These are phyloP conservation scores for Elanus axillaris DNA, from an alignment of 2,113 vertebrate species.

Conservation along the genomic window DNA sequence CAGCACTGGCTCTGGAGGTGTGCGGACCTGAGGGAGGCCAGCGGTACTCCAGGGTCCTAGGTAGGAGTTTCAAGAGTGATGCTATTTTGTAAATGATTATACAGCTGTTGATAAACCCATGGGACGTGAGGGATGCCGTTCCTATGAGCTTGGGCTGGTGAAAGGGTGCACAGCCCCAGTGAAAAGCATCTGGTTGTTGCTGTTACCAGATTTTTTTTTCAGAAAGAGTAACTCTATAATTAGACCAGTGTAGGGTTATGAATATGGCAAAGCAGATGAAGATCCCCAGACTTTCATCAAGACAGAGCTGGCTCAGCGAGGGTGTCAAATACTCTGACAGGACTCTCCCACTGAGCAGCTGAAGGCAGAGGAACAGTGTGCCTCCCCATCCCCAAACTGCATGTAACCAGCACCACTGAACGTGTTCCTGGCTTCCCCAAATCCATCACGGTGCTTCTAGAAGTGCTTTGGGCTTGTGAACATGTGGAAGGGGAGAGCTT, in stretches of 20 bases:
- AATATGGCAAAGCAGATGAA: neutral
- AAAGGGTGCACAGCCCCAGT: neutral
- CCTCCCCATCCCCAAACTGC: neutral
- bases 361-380: neutral
- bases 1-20: neutral
- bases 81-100: neutral
- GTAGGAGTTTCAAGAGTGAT: neutral
- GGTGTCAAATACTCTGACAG: neutral
- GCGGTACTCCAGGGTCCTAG: neutral
- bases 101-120: neutral
- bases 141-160: neutral
- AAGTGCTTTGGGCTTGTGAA: neutral
- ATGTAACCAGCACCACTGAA: neutral
- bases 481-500: neutral
- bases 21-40: neutral
- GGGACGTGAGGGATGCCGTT: neutral
- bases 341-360: neutral
- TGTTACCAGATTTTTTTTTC: neutral
- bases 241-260: neutral
- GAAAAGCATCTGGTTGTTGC: neutral
- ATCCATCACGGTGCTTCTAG: neutral
- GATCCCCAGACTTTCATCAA: neutral
- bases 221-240: neutral
- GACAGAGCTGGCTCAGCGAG: neutral
- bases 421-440: neutral